Evolutionary conservation across 2,113 vertebrate species (phyloP), one percentile per base, ranked within the genome.

Genomic region (Festucalex cinctus): DNA sequence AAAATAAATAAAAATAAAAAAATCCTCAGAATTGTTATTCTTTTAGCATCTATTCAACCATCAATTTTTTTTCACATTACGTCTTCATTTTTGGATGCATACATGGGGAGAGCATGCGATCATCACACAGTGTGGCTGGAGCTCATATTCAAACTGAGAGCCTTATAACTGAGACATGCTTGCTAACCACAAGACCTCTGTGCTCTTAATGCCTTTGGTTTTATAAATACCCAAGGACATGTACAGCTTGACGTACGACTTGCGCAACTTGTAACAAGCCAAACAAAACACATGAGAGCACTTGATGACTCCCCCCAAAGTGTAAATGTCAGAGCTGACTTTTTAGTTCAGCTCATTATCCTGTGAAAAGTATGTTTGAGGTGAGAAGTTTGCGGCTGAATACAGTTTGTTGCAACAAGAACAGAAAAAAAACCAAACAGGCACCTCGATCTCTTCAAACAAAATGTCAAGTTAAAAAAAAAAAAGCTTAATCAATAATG

Each of bases 321-420:
- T 60, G 35, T 16, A 62, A n/a, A 48, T 61, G 62, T 28, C 43
- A 70, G 9, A 24, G 63, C 24, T 57, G 9, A 28, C 19, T 36
- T 76, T n/a, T 74, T 32, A 63, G 68, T 49, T 66, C 20, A 32
- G 46, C 46, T 41, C 58, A 28, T 36, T 14, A 46, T 62, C 53
- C 19, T 60, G 41, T 24, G 32, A 32, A 22, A 46, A 69, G 32
- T 58, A 16, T 65, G 44, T 41, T 65, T 71, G 67, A 68, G 58
- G 59, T n/a, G 41, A 60, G 19, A 60, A 39, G 58, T 60, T 60
- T 20, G 35, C 35, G 14, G 35, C 24, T 56, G 22, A 13, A 56
- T 56, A 28, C 17, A 12, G 32, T 57, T 19, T 58, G 32, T 37
- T 51, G 48, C n/a, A 51, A 51, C 48, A 51, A 51, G 62, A 66